Percentiles rank a stretch among this genome's conserved stretches.
These are phyloP conservation scores for Caenorhabditis becei DNA, from an alignment of 2,888 invertebrate genomes.

Conservation along the genomic window DNA sequence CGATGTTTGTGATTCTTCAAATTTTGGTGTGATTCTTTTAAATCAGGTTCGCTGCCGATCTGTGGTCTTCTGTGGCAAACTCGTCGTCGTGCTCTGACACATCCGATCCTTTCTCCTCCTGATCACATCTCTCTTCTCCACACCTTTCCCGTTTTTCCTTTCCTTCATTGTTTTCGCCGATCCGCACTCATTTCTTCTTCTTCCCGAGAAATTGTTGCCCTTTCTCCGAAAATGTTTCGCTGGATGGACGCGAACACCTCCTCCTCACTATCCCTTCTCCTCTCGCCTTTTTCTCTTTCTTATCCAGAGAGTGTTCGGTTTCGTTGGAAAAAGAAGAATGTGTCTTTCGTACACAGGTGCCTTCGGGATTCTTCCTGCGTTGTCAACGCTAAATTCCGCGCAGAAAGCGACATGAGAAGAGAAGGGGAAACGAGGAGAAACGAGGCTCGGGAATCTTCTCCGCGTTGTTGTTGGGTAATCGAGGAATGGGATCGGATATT, in stretches of 20 bases:
- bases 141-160: constrained; percentile 14
- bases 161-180: constrained; percentile 13
- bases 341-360: constrained; percentile 12
- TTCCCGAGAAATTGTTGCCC: constrained; percentile 6
- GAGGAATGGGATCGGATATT: constrained; percentile 8
- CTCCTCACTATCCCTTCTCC: neutral
- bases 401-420: constrained; percentile 24
- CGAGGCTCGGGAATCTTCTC: constrained; percentile 10
- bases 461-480: constrained; percentile 38
- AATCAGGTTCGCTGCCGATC: constrained; percentile 17
- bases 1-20: constrained; percentile 3
- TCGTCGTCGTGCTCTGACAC: neutral
- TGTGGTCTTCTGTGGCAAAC: constrained; percentile 17
- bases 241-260: neutral
- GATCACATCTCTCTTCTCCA: constrained; percentile 5
- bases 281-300: neutral
- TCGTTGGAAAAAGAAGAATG: neutral
- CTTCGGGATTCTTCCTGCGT: constrained; percentile 13
- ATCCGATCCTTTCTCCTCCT: neutral
- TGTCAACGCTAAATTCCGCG: constrained; percentile 15
- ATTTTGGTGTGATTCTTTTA: neutral
- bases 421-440: constrained; percentile 15
- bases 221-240: constrained; percentile 8
- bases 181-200: neutral
- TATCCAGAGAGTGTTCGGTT: constrained; percentile 5